Base-by-base conservation (phyloP, 2,113 vertebrate genomes). In the Nesoenas mayeri region DNA sequence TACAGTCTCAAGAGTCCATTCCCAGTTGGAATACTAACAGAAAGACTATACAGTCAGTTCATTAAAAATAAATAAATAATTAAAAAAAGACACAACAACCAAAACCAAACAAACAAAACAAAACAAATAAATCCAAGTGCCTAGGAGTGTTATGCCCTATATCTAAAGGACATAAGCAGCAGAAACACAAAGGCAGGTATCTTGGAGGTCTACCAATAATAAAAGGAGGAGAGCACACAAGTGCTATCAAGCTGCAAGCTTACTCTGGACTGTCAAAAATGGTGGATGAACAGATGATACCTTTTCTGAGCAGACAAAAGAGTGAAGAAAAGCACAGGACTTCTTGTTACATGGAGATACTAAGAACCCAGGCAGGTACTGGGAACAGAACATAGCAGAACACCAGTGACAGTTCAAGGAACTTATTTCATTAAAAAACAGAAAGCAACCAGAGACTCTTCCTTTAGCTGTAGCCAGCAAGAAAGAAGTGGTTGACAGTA, bases 371-470 rank as follows among this genome's bases (percentile, higher is more conserved):
- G 20, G 53, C 44, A 79, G 11, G 31, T 57, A 29, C 47, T 26
- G 42, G 22, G 73, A 81, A 92, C 1, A 2, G 32, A 74, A 88
- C 24, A 25, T 4, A 64, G 25, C 25, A 85, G 29, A 60, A 65
- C 19, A 66, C 38, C 19, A 66, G 34, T 2, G 1, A 54, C 5
- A 38, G 18, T 32, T 64, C 38, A 79, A 82, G 65, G 20, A 93
- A 85, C 1, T 4, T 25, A 16, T 3, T n/a, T 83, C 80, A 77
- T 74, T 17, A 53, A 87, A 91, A 75, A 31, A 56, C 1, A 50
- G 20, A 89, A 64, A 89, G 61, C 70, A 95, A 79, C 10, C 34
- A 58, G 31, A 80, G n/a, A 56, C 18, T 42, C 31, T 75, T 94
- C 32, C 81, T 79, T 67, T 36, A 60, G 26, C 44, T 69, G 26